Evolutionary conservation across 2,113 vertebrate genomes (phyloP), one percentile per base, ranked within the genome.

Genomic region (Siphamia tubifer): DNA sequence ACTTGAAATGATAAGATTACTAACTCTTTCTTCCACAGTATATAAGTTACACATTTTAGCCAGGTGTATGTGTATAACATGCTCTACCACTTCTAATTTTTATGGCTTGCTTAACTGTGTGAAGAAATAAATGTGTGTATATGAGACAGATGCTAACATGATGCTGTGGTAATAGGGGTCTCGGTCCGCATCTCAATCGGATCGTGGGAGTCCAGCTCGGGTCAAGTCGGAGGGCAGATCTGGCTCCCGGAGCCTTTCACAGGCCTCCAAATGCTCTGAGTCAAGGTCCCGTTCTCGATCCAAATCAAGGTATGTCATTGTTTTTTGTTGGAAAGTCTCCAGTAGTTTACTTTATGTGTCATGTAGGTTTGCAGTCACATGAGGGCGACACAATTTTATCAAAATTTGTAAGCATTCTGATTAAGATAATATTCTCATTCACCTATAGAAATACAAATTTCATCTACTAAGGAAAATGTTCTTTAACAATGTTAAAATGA

Each of bases 221-320:
- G 94, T 90, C 87, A 96, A 96, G 94, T 95, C 94, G 19, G 93
- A 94, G 91, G 95, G 95, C 92, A 94, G 94, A 81, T 97, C 96
- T 69, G 92, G 91, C 89, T 95, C 96, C 71, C 93, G 90, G 77
- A 97, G 94, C 90, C 94, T 93, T 28, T 95, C 95, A 66, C 90
- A 92, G 75, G 94, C 92, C 81, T 94, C 94, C 81, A 97, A 96
- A 84, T 94, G 87, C 36, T 96, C 96, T 23, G 94, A 93, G 52
- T 98, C 96, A 7, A 94, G 92, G 79, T 97, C 96, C 34, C 92
- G 83, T 45, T 98, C 96, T 61, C 93, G 94, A 54, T 97, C 95
- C 85, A 98, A 96, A 90, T 96, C 96, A 64, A 95, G 96, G 96
- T 98, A 85, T 54, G 92, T 28, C 28, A 4, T 43, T 11, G 13